Base-by-base conservation (phyloP, 2,113 vertebrate genomes). In the Psittacula cyanocephala region DNA sequence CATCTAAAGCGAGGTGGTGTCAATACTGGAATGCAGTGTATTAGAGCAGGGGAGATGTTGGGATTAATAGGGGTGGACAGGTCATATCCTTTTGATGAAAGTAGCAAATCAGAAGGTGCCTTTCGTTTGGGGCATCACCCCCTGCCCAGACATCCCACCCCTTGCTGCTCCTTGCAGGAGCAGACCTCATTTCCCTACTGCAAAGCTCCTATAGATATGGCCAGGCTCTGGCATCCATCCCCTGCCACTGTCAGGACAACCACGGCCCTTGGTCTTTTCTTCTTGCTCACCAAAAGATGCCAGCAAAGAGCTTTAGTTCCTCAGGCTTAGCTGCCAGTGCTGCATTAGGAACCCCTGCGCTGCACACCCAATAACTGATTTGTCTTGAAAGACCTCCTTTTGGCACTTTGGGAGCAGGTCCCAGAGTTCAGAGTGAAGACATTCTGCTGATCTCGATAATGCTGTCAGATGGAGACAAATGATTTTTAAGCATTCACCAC, bases 301-400 rank as follows among this genome's bases (percentile, higher is more conserved):
- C 96, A 97, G 95, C 94, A 97, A 95, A 97, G 96, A 96, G 94
- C 94, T 96, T 96, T 28, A 28, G 62, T 87, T 96, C 84, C 74
- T 82, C 5, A 0, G 85, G 76, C 86, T 81, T 64, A 63, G 94
- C 92, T 75, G 69, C 64, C 72, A 68, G 86, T 0, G 0, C 88
- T 69, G 63, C 7, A 1, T 64, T 24, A 25, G 50, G 31, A 81
- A 37, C 50, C 64, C 60, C 41, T 1, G 1, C 0, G 1, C 71
- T 64, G 91, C 65, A 60, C 65, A 46, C 23, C 7, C 9, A 0
- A 12, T 22, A 81, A 22, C 23, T 39, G 77, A 62, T 64, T 92
- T 49, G 64, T 71, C 81, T 64, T 79, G 47, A 84, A 91, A 84
- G 35, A 47, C 13, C 81, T 79, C 80, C 57, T 97, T 91, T 95